Evolutionary conservation across 2,888 invertebrate species (phyloP).

Genomic region (Crocallis elinguaria): DNA sequence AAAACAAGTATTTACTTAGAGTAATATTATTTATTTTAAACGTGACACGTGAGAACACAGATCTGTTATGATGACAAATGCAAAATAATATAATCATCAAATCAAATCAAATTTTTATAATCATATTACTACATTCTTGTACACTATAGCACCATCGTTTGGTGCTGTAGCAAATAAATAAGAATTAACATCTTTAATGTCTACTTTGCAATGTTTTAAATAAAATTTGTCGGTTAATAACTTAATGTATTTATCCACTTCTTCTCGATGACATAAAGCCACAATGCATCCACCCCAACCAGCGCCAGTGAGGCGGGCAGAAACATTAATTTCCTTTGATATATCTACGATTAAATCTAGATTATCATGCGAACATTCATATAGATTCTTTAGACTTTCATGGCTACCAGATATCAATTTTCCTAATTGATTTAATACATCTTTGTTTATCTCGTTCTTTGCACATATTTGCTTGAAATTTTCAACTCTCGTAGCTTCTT

Average conservation of each 20-base stretch:
- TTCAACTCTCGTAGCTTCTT: constrained; percentile 94
- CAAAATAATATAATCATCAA: too few species aligned
- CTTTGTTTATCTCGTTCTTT: constrained; percentile 49
- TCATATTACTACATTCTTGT: constrained; percentile 42
- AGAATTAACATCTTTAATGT: constrained; percentile 80
- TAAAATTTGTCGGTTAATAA: constrained; percentile 90
- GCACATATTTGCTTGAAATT: constrained; percentile 88
- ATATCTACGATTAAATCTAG: constrained; percentile 92
- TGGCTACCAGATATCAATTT: constrained; percentile 95
- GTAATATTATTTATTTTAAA: too few species aligned
- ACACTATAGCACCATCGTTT: constrained; percentile 87
- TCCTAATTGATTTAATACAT: constrained; percentile 87
- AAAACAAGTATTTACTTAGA: too few species aligned
- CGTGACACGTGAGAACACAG: too few species aligned
- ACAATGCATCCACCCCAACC: constrained; percentile 99
- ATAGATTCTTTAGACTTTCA: constrained; percentile 91
- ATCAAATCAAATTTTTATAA: too few species aligned
- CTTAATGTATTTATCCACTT: constrained; percentile 88
- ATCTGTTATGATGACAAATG: too few species aligned
- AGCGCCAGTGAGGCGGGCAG: constrained; percentile 97
- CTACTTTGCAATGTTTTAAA: constrained; percentile 77
- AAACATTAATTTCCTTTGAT: constrained; percentile 88
- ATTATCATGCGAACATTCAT: constrained; percentile 96
- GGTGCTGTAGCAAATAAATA: constrained; percentile 91
- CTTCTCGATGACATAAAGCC: constrained; percentile 89